Conservation (phyloP, 2,797 vertebrate species). For the Acipenser oxyrinchus region DNA sequence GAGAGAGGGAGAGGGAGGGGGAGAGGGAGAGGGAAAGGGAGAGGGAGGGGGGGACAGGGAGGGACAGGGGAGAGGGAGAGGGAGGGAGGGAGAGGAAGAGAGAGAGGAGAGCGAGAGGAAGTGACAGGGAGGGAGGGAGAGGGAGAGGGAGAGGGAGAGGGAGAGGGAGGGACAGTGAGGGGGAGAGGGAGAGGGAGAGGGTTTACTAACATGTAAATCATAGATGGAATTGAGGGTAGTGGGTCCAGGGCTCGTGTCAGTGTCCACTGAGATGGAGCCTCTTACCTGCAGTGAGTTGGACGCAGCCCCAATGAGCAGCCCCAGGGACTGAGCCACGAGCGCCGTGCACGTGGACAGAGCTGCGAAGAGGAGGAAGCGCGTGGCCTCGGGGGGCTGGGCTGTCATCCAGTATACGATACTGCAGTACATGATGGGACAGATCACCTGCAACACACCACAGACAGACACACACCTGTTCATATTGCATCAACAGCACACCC, state of each 20-base stretch:
- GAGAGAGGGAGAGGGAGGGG: not conserved
- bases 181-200: not conserved
- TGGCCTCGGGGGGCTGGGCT: slow-evolving; percentile 82
- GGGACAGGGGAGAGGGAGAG: too few relatives aligned
- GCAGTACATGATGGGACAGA: slow-evolving; percentile 91
- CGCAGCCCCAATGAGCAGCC: slow-evolving; percentile 90
- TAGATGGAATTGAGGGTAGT: too few relatives aligned
- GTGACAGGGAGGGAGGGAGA: not conserved
- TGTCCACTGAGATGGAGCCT: fast-evolving
- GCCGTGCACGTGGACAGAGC: slow-evolving; percentile 85
- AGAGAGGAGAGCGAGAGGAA: slow-evolving; percentile 8
- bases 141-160: not conserved
- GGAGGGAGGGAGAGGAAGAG: not conserved
- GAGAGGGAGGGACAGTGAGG: too few relatives aligned
- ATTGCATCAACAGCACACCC: not conserved
- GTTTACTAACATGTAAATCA: too few relatives aligned
- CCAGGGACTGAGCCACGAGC: slow-evolving; percentile 89
- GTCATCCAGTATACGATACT: slow-evolving; percentile 99
- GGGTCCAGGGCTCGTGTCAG: too few relatives aligned
- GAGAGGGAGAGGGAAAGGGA: not conserved
- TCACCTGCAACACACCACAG: slow-evolving; percentile 53
- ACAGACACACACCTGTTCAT: not conserved
- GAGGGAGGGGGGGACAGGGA: not conserved
- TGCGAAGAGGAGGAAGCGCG: slow-evolving; percentile 86
- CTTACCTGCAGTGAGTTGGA: slow-evolving; percentile 90